phyloP scores from a whole-genome alignment of 2,113 vertebrate genomes.

The Petroica traversi region DNA sequence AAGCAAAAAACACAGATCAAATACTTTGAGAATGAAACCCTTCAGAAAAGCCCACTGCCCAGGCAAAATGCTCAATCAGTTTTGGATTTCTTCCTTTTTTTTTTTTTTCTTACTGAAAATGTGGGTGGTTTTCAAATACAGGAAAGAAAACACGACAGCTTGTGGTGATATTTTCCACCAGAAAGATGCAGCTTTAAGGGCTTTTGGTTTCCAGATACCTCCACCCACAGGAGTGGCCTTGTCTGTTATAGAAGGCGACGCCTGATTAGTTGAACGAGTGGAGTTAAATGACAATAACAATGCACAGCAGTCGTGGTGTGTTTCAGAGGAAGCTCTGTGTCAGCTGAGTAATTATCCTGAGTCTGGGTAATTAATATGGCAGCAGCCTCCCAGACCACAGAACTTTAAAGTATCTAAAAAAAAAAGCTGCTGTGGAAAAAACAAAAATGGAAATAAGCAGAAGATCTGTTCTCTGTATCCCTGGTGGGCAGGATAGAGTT shows the following conservation, averaged over 20 bases:
- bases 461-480: background rate
- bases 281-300: background rate
- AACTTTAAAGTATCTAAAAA: background rate
- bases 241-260: background rate
- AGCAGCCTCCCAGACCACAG: background rate
- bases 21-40: background rate
- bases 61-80: background rate
- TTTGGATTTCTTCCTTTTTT: background rate
- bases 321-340: slow-evolving; percentile 28
- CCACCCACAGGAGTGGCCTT: slow-evolving; percentile 57
- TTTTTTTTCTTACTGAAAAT: slow-evolving; percentile 58
- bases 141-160: slow-evolving; percentile 61
- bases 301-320: background rate
- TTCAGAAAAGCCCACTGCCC: slow-evolving; percentile 13
- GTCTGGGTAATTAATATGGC: background rate
- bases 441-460: background rate
- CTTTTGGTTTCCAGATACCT: slow-evolving; percentile 66
- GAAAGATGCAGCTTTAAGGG: slow-evolving; percentile 66
- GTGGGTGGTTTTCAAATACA: slow-evolving; percentile 69
- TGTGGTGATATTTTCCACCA: slow-evolving; percentile 71
- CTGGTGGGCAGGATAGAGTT: background rate
- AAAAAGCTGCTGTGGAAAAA: background rate
- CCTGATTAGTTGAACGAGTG: background rate
- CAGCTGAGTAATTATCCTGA: background rate
- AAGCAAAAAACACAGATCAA: background rate